Evolutionary conservation across 2,888 invertebrate genomes (phyloP), one percentile per base, ranked within the genome.

Genomic region (Latrodectus elegans): DNA sequence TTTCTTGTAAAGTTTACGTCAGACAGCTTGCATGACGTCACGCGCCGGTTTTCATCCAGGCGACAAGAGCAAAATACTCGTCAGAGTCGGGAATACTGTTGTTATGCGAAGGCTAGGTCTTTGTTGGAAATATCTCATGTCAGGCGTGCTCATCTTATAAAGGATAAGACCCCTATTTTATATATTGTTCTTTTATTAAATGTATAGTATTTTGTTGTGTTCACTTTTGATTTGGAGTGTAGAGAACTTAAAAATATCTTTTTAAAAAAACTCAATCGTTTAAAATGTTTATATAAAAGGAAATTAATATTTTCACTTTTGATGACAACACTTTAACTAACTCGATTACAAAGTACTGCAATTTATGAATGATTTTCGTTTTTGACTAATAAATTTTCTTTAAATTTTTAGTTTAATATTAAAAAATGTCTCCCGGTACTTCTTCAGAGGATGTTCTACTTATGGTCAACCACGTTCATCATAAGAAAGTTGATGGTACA

Each of bases 401-500:
- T 38, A 38, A 38, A 38, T 38, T 38, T 6, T 38, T 38, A 38
- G 38, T 38, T 38, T 38, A 38, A 22, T 12, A 9, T 64, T n/a
- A 65, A 90, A 83, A n/a, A 55, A 88, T 88, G 83, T 83, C 83
- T n/a, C 86, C 81, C 11, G 88, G 84, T 49, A 96, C 96, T 82
- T 96, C 96, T 89, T 97, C 97, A 84, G 99, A 99, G 93, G 98
- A 99, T 93, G 98, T 99, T 84, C 94, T 99, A 90, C 94, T 98
- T 90, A 97, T 98, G 94, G 95, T 98, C 91, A 95, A 96, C 90
- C 95, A 97, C 93, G 99, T 99, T 89, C 95, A 97, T 89, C 97
- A 96, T 92, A 99, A 99, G 93, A 99, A 99, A 93, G 97, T 97
- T 82, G 98, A 99, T 93, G 99, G 99, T 14, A 96, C 96, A 0